phyloP scores from a whole-genome alignment of 2,113 vertebrate species.

The Callipepla californica region DNA sequence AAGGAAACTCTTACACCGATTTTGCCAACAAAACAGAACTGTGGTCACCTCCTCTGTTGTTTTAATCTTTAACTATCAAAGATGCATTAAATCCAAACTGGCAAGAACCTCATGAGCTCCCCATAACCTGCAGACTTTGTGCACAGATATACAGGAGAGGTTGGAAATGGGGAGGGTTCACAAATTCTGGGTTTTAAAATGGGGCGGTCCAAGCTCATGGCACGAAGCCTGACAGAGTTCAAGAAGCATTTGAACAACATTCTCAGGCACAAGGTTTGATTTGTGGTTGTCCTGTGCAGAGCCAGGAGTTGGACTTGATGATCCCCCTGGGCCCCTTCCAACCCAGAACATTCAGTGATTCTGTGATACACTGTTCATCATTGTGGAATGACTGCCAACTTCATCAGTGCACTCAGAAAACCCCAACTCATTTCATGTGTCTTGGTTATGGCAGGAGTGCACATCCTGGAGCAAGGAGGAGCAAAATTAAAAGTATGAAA shows the following conservation, averaged over 20 bases:
- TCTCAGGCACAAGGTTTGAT: neutral
- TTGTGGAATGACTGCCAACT: neutral
- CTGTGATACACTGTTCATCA: neutral
- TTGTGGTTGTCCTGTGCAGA: neutral
- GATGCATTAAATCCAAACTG: neutral
- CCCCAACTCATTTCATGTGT: neutral
- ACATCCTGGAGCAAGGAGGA: rapidly evolving
- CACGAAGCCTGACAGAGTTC: neutral
- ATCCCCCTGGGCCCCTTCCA: neutral
- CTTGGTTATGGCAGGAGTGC: neutral
- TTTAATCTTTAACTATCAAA: neutral
- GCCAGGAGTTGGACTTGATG: neutral
- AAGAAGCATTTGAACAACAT: neutral
- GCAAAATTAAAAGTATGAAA: neutral
- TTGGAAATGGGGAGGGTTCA: neutral
- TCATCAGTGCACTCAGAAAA: neutral
- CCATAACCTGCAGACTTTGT: neutral
- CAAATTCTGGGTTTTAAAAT: neutral
- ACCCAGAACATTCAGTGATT: neutral
- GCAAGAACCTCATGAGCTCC: neutral
- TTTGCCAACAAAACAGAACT: neutral
- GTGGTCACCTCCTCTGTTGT: neutral
- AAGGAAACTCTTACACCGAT: neutral
- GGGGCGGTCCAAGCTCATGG: neutral
- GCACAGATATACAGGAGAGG: neutral